phyloP scores from a whole-genome alignment of 37 sponge, comb jelly and placozoan genomes.

The Cliona cf. orientalis region DNA sequence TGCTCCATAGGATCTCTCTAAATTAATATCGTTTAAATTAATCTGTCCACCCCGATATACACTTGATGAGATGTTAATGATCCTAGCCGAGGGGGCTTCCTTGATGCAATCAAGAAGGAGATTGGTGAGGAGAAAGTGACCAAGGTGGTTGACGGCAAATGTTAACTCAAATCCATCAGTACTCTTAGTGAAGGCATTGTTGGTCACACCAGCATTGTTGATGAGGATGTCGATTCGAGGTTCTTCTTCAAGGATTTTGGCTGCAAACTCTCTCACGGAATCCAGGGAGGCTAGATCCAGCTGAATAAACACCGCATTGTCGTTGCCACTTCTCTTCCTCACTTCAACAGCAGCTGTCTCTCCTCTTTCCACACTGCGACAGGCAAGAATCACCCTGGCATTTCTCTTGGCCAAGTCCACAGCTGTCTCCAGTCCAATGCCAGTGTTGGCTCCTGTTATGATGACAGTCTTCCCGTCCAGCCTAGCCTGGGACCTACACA shows the following conservation, averaged over 20 bases:
- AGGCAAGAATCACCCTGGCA: slow-evolving; percentile 80
- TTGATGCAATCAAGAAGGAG: slow-evolving; percentile 66
- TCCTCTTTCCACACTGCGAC: slow-evolving; percentile 71
- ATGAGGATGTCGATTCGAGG: slow-evolving; percentile 67
- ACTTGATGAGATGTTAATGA: slow-evolving; percentile 69
- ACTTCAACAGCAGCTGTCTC: slow-evolving; percentile 62
- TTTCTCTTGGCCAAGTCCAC: slow-evolving; percentile 81
- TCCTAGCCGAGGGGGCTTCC: slow-evolving; percentile 70
- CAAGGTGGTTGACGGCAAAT: slow-evolving; percentile 69
- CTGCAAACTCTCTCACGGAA: slow-evolving; percentile 78
- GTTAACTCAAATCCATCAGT: slow-evolving; percentile 63
- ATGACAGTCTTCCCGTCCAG: slow-evolving; percentile 84
- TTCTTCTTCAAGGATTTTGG: slow-evolving; percentile 56
- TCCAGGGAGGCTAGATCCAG: slow-evolving; percentile 74
- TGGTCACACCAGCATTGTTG: slow-evolving; percentile 85
- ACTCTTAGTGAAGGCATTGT: slow-evolving; percentile 31
- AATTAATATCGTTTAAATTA: slow-evolving; percentile 52
- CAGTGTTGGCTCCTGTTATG: slow-evolving; percentile 90
- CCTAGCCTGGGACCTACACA: slow-evolving; percentile 50
- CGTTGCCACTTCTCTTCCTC: slow-evolving; percentile 33
- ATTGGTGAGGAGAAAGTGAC: slow-evolving; percentile 72
- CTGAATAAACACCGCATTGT: slow-evolving; percentile 45
- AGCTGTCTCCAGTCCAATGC: slow-evolving; percentile 83
- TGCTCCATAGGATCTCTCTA: slow-evolving; percentile 13
- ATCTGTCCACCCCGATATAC: background rate